A percentile compares a stretch with the other conserved stretches of the same genome.
These are phyloP conservation scores for Electrophaes corylata DNA, from an alignment of 2,888 invertebrate genomes.

Conservation along the genomic window DNA sequence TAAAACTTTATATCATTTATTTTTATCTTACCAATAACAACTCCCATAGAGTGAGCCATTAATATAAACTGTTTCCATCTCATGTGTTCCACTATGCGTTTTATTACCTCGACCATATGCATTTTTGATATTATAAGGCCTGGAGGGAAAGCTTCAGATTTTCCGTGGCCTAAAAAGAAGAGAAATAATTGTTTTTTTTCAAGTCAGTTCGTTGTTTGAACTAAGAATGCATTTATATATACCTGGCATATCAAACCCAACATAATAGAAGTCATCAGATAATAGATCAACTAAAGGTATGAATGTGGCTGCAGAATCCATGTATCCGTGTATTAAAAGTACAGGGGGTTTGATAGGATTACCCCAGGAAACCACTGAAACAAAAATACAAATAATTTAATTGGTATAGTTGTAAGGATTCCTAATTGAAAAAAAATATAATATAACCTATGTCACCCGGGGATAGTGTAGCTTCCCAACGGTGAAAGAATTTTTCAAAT, in stretches of 20 bases:
- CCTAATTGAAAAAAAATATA: too few relatives aligned
- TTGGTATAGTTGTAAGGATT: background rate
- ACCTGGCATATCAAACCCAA: constrained; percentile 76
- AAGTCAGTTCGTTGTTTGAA: background rate
- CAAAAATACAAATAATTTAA: background rate
- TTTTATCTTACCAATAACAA: constrained; percentile 45
- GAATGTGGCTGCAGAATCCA: constrained; percentile 84
- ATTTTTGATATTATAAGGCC: constrained; percentile 44
- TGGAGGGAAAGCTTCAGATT: constrained; percentile 77
- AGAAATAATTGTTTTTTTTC: background rate
- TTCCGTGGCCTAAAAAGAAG: constrained; percentile 74
- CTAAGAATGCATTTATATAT: constrained; percentile 2
- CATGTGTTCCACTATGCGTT: constrained; percentile 50
- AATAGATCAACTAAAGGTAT: constrained; percentile 78
- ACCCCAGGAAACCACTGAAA: constrained; percentile 83
- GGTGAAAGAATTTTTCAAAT: too few relatives aligned
- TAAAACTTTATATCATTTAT: too few relatives aligned
- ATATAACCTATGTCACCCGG: too few relatives aligned
- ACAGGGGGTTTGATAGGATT: constrained; percentile 66
- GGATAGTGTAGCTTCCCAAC: too few relatives aligned
- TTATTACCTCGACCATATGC: constrained; percentile 40
- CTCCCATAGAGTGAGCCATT: constrained; percentile 59
- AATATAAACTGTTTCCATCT: constrained; percentile 53
- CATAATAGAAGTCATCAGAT: constrained; percentile 56
- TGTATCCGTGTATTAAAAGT: constrained; percentile 81